A percentile compares a stretch with the other conserved stretches of the same genome.
Conservation (phyloP, 2,113 vertebrate genomes). For the Zingel zingel region DNA sequence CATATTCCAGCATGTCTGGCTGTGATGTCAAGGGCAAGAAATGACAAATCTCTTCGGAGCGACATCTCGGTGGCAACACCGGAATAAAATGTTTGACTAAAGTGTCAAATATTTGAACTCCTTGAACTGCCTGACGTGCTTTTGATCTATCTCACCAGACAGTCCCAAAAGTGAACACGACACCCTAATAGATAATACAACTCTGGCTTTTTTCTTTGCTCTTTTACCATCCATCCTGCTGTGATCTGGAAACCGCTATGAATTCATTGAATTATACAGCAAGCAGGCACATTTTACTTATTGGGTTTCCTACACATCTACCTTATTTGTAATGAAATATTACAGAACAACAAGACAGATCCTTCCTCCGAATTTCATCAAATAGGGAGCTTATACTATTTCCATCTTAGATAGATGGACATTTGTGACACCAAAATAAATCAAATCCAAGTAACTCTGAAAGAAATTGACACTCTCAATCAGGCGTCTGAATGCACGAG, state of each 20-base stretch:
- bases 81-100: slow-evolving; percentile 64
- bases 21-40: slow-evolving; percentile 62
- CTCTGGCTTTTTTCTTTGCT: background rate
- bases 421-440: slow-evolving; percentile 2
- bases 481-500: background rate
- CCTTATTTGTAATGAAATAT: background rate
- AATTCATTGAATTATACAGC: background rate
- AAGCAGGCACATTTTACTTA: background rate
- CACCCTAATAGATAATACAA: slow-evolving; percentile 34
- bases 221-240: background rate
- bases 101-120: slow-evolving; percentile 73
- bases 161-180: slow-evolving; percentile 47
- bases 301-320: background rate
- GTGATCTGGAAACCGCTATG: slow-evolving; percentile 5
- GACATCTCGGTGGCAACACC: slow-evolving; percentile 51
- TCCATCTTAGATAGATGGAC: background rate
- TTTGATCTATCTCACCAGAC: slow-evolving; percentile 60
- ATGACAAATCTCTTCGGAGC: slow-evolving; percentile 58
- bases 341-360: background rate
- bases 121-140: slow-evolving; percentile 51
- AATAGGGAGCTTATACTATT: background rate
- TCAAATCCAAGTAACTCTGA: background rate
- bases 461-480: background rate
- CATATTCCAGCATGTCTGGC: slow-evolving; percentile 22
- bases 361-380: background rate